Base-by-base conservation (phyloP, 2,888 invertebrate species). In the Sericinus montela region DNA sequence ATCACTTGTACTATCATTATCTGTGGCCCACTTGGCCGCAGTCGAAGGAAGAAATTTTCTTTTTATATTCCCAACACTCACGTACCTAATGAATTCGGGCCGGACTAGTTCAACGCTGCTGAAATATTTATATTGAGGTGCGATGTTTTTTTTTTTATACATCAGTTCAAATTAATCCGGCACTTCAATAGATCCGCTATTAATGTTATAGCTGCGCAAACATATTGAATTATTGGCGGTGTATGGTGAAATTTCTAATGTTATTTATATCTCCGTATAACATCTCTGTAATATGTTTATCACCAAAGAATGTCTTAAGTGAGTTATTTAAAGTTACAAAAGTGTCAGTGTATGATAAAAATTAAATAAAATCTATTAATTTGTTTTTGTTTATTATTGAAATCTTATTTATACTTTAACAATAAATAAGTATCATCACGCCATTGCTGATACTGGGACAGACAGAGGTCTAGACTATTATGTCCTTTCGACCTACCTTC, bases 1-100 rank as follows among this genome's bases (percentile, higher is more conserved):
- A 72, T 69, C 69, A 67, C 65, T 62, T 56, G 59, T 61, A 64
- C 62, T 54, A 62, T 62, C 56, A 60, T 58, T 52, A 46, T 48
- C 56, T 44, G 40, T 62, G 68, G 48, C 65, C 77, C 65, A 76
- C 68, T 75, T 72, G 69, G 67, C 67, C 38, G 11, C 44, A 38
- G 35, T 56, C 53, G 51, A 52, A 53, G 58, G 54, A 60, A 55
- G 54, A 58, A 54, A 52, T 54, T 48, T 53, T 53, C 50, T 52
- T 59, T 57, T 49, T 55, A 48, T 52, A 53, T 47, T 30, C 45
- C 36, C 29, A 40, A 45, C 55, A 59, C 54, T 53, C 52, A 57
- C 55, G 38, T 8, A 37, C 16, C 19, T 23, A 19, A 19, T 8
- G 3, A 35, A 15, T 15, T 35, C 35, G 6, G n/a, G 15, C 15